These are phyloP conservation scores for Pantherophis guttatus DNA, from an alignment of 2,113 vertebrate genomes.

Conservation along the genomic window DNA sequence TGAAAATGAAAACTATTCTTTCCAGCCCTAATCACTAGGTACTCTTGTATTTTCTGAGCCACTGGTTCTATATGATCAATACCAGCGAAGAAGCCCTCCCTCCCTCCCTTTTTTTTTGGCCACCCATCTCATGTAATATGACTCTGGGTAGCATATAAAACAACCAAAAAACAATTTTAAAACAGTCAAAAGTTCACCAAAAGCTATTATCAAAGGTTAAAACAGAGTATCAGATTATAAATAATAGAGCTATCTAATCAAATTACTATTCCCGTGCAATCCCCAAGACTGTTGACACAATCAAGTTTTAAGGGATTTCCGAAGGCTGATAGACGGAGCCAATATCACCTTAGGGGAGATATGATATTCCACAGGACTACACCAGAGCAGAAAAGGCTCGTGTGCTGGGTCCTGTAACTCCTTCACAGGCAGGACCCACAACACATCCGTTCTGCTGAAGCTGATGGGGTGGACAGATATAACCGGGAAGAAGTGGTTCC, in stretches of 20 bases:
- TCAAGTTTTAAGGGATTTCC: not conserved
- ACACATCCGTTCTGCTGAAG: not conserved
- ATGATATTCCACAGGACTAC: not conserved
- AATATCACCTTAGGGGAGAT: not conserved
- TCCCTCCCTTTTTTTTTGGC: not conserved
- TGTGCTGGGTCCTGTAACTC: not conserved
- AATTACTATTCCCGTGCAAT: not conserved
- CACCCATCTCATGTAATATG: not conserved
- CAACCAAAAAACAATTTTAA: not conserved
- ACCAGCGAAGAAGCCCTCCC: not conserved
- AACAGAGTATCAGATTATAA: not conserved
- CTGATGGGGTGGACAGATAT: not conserved
- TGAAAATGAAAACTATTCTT: not conserved
- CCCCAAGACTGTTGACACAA: not conserved
- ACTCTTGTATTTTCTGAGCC: not conserved
- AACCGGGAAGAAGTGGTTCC: not conserved
- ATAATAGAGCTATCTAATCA: not conserved
- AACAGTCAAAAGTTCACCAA: not conserved
- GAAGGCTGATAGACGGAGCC: not conserved
- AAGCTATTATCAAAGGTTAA: not conserved
- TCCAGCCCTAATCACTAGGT: not conserved
- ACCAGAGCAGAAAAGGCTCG: not conserved
- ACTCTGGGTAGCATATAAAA: not conserved
- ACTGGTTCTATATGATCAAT: not conserved
- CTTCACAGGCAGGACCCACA: not conserved